Evolutionary conservation across 2,888 invertebrate species (phyloP), one percentile per base, ranked within the genome.

Genomic region (Cyrtodaria siliqua): DNA sequence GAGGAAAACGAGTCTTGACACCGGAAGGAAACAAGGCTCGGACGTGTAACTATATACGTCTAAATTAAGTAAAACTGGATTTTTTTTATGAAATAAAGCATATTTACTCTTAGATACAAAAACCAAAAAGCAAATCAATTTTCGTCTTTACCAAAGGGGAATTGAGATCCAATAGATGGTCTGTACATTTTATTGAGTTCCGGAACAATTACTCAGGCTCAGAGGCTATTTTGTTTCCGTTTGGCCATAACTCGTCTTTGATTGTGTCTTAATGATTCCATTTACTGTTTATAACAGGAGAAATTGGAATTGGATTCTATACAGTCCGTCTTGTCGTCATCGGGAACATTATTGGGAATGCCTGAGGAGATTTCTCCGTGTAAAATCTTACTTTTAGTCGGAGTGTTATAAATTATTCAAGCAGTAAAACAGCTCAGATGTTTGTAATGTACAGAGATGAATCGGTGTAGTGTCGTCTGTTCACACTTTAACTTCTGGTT

Each of bases 241-340:
- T 67, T 72, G 24, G 29, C 44, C 40, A 38, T 53, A 59, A 53
- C 29, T 26, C 47, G 42, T 55, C 52, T 33, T 68, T 77, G 71
- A 71, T 77, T 63, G 68, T 63, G 68, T 60, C 42, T 52, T 77
- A 77, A 63, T 56, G 57, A 24, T 33, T 47, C 47, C 33, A 64
- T 55, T 64, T 44, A 53, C 29, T 16, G 27, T 53, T 53, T 53
- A 53, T 53, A 16, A 26, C 53, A 26, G 16, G n/a, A 53, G 29
- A 53, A 53, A 53, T 50, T 50, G 50, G 50, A 50, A 50, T 50
- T 50, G 50, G 50, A 50, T 50, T 23, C 2, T 33, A 33, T 24
- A 23, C 18, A 44, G 20, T 20, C 50, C n/a, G 3, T 33, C 33
- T 26, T 20, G 61, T 29, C 24, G 47, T 6, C 9, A 29, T 33